Base-by-base conservation (phyloP, 2,797 vertebrate species). In the Phrynocephalus guinanensis region DNA sequence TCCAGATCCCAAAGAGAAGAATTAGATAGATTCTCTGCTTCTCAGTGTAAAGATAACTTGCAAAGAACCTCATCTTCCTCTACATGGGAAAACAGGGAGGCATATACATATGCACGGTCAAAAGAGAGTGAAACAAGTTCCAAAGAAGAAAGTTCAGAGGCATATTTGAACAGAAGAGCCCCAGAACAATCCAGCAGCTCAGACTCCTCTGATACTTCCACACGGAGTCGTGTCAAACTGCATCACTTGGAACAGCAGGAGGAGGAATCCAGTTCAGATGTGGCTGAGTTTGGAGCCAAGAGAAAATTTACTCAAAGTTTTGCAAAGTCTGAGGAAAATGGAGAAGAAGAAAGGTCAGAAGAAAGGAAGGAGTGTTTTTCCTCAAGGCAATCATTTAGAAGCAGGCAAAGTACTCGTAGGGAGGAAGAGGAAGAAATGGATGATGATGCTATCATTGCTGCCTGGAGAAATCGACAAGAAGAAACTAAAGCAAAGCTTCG, bases 381-480 rank as follows among this genome's bases (percentile, higher is more conserved):
- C 0, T 95, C 94, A 3, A 94, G 95, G 56, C 91, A 95, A 33
- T 95, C 96, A 86, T 97, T 97, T 85, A 95, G 87, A 91, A 94
- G 95, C 73, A 96, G 97, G 70, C 96, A 97, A 93, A 95, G 95
- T 56, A 94, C 92, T 0, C 97, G 96, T 6, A 95, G 97, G 60
- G 97, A 98, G n/a, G 96, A 97, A 0, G 97, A 97, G 0, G 97
- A 98, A 88, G 97, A 98, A 88, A 95, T 96, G 33, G 96, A 97
- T 10, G 98, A 98, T 2, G 98, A 99, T 82, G 98, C 98, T 84
- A 95, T 99, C 87, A 97, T 99, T 0, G 93, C 94, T 2, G 98
- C 98, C 1, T 99, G 99, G 99, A 97, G 97, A 91, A 97, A 93
- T 18, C 97, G 97, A 85, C 97, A 97, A 86, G 97, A 98, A 91